Evolutionary conservation across 2,797 vertebrate genomes (phyloP).

Genomic region (Phoxinus dragarum): DNA sequence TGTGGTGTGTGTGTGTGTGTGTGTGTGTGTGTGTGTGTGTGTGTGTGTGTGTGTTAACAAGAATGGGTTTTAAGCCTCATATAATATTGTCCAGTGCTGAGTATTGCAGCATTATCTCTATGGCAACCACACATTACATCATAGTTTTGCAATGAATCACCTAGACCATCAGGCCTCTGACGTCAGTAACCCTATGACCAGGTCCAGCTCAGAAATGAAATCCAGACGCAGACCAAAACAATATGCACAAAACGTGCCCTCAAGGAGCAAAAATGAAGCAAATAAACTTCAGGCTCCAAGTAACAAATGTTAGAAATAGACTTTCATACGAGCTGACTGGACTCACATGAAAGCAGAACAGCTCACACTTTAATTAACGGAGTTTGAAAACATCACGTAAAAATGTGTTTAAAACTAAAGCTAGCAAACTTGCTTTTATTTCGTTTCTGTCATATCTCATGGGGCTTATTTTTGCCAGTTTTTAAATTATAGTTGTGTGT

Average conservation of each 20-base stretch:
- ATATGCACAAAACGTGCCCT: slow-evolving; percentile 21
- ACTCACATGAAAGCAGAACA: slow-evolving; percentile 22
- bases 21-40: not conserved
- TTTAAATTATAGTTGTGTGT: not conserved
- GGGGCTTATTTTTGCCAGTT: slow-evolving; percentile 3
- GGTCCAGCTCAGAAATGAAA: slow-evolving; percentile 50
- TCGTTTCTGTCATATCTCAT: not conserved
- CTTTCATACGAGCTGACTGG: slow-evolving; percentile 1
- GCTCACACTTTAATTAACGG: slow-evolving; percentile 1
- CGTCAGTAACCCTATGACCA: slow-evolving; percentile 44
- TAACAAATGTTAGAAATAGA: slow-evolving; percentile 25
- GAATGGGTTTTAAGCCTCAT: not conserved
- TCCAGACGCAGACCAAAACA: slow-evolving; percentile 52
- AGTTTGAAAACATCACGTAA: slow-evolving; percentile 18
- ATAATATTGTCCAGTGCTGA: slow-evolving; percentile 37
- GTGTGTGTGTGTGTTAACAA: slow-evolving; percentile 3
- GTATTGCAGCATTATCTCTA: slow-evolving; percentile 24
- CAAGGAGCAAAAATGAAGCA: slow-evolving; percentile 31
- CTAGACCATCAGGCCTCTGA: slow-evolving; percentile 37
- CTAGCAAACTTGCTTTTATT: not conserved
- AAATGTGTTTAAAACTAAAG: slow-evolving; percentile 32
- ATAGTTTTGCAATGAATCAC: slow-evolving; percentile 37
- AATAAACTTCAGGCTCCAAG: slow-evolving; percentile 26
- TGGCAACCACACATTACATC: slow-evolving; percentile 41
- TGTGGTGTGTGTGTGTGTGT: not conserved